Conservation (phyloP, 2,888 invertebrate genomes). For the Phymatocera aterrima region DNA sequence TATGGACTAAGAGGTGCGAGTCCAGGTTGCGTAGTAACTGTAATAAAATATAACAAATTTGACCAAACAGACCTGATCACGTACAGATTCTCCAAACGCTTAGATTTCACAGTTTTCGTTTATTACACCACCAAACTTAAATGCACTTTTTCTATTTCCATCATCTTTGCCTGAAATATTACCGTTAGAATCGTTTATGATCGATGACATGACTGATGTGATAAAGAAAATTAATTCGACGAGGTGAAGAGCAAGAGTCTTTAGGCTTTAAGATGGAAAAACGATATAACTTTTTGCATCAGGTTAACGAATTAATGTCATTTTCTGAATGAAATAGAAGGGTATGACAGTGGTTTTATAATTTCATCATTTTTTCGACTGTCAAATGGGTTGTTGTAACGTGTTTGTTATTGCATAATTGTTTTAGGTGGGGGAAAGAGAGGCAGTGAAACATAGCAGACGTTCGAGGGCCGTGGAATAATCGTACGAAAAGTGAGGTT, state of each 20-base stretch:
- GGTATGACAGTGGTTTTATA: not conserved
- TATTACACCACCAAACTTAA: not conserved
- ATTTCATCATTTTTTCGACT: slow-evolving; percentile 6
- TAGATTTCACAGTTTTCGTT: not conserved
- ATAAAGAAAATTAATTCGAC: not conserved
- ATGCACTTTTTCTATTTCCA: not conserved
- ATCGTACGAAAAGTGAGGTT: slow-evolving; percentile 29
- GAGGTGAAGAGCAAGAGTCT: not conserved
- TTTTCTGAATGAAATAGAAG: not conserved
- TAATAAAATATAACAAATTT: slow-evolving; percentile 49
- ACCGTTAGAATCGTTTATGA: slow-evolving; percentile 8
- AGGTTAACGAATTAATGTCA: not conserved
- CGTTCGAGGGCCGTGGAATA: not conserved
- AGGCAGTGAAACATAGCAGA: not conserved
- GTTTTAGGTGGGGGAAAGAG: slow-evolving; percentile 28
- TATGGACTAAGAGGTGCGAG: slow-evolving; percentile 81
- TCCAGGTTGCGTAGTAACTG: slow-evolving; percentile 72
- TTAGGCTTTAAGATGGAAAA: too few species aligned
- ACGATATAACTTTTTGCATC: too few species aligned
- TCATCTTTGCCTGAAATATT: slow-evolving; percentile 19
- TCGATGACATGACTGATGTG: slow-evolving; percentile 29
- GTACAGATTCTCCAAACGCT: not conserved
- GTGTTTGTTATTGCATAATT: slow-evolving; percentile 42
- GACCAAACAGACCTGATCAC: not conserved
- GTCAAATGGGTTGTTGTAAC: slow-evolving; percentile 8